Base-by-base conservation (phyloP, 2,113 vertebrate species). In the Pelusios castaneus region DNA sequence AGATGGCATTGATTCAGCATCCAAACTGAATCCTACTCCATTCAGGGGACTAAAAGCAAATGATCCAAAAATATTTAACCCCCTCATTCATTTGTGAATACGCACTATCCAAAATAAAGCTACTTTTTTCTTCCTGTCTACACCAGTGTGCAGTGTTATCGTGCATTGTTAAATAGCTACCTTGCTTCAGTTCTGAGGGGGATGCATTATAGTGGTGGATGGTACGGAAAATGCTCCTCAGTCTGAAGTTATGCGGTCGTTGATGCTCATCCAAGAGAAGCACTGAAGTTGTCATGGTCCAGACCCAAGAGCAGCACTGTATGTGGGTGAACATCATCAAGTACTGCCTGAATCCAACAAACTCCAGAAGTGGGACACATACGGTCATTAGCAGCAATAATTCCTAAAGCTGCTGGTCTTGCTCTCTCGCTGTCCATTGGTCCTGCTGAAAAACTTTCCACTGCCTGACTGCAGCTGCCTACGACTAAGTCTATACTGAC, bases 1-100 rank as follows among this genome's bases (percentile, higher is more conserved):
- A 98, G 98, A 94, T 98, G 98, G 97, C 98, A 97, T 89, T 96
- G 88, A 97, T 88, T 96, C 52, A 95, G 97, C 97, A 96, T 94
- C 89, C 88, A 96, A 94, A 95, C 41, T 63, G 89, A 88, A 89
- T 2, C 4, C 56, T 21, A 6, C 29, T 47, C 55, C 56, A 67
- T 38, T 14, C 51, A 70, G 5, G 80, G 2, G 2, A 85, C 88
- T n/a, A 76, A 31, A 70, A 88, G 12, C 52, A 63, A 86, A 93
- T 81, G 1, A 13, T 38, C 11, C 79, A 34, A 38, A 75, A 13
- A 43, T 51, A 49, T 60, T 22, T 43, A 25, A 24, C 78, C 10
- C 80, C 31, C 82, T 81, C 4, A 11, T 12, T 91, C 82, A 78
- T 8, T 3, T 76, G 21, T 47, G 63, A 25, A 13, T 58, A 4